Conservation (phyloP, 1,140 invertebrate genomes). For the Heliconius nattereri region DNA sequence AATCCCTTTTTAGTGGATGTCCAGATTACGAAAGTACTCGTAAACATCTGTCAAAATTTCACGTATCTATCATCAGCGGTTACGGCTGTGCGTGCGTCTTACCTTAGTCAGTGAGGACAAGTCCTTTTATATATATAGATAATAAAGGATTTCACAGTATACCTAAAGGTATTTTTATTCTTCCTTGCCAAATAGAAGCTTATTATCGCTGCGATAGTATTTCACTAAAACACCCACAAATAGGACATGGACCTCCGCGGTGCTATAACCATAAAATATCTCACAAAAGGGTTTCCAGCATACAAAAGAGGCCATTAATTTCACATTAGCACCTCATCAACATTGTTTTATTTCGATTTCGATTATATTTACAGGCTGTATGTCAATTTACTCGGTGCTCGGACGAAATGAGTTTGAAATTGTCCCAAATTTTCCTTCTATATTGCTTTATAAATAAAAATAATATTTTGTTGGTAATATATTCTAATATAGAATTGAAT, state of each 20-base stretch:
- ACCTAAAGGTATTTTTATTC: too few relatives aligned
- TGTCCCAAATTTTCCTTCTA: not conserved
- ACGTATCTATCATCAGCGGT: too few relatives aligned
- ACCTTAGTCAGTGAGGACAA: too few relatives aligned
- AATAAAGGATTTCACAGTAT: too few relatives aligned
- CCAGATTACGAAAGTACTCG: too few relatives aligned
- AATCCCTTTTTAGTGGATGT: too few relatives aligned
- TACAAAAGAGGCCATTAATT: conserved; percentile 30
- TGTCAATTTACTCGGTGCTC: not conserved
- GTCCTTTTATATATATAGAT: too few relatives aligned
- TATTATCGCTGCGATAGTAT: not conserved
- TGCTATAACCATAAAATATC: not conserved
- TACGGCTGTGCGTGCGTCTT: too few relatives aligned
- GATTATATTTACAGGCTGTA: conserved; percentile 1
- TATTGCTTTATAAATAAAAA: not conserved
- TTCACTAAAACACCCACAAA: not conserved
- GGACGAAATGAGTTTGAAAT: conserved; percentile 4
- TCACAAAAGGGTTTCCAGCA: conserved; percentile 17
- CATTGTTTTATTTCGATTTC: conserved; percentile 27
- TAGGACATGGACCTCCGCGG: not conserved
- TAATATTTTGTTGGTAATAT: too few relatives aligned
- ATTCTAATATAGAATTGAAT: too few relatives aligned
- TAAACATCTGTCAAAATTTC: too few relatives aligned
- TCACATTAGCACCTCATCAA: conserved; percentile 31
- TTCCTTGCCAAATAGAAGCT: too few relatives aligned